phyloP scores from a whole-genome alignment of 2,888 invertebrate species.

The Amiota mariae region DNA sequence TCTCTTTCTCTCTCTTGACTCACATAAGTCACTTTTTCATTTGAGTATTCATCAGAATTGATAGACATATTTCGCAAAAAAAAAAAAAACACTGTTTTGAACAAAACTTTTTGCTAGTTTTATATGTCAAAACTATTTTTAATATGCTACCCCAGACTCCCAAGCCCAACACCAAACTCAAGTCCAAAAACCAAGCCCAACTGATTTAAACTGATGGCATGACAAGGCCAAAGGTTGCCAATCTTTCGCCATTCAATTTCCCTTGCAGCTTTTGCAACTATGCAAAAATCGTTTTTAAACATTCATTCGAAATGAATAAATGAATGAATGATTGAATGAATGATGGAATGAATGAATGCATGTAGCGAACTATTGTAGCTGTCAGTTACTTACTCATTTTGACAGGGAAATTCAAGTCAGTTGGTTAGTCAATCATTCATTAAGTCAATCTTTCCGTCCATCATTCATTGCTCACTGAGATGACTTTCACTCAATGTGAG shows the following conservation, averaged over 20 bases:
- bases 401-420: no score
- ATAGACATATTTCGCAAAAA: not conserved
- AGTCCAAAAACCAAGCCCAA: no score
- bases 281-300: not conserved
- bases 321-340: not conserved
- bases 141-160: not conserved
- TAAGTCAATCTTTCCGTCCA: not conserved
- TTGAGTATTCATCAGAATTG: not conserved
- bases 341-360: not conserved
- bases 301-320: not conserved
- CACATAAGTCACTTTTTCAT: not conserved
- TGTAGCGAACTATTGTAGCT: not conserved
- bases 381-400: not conserved
- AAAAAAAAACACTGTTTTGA: not conserved
- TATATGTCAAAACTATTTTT: conserved; percentile 21
- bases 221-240: not conserved
- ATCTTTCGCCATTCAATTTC: not conserved
- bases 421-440: not conserved
- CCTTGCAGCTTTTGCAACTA: not conserved
- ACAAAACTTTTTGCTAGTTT: not conserved
- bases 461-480: not conserved
- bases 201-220: not conserved
- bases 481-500: no score
- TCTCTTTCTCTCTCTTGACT: not conserved
- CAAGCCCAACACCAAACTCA: no score